Base-by-base conservation (phyloP, 2,888 invertebrate species). In the Gastrophysa polygoni region DNA sequence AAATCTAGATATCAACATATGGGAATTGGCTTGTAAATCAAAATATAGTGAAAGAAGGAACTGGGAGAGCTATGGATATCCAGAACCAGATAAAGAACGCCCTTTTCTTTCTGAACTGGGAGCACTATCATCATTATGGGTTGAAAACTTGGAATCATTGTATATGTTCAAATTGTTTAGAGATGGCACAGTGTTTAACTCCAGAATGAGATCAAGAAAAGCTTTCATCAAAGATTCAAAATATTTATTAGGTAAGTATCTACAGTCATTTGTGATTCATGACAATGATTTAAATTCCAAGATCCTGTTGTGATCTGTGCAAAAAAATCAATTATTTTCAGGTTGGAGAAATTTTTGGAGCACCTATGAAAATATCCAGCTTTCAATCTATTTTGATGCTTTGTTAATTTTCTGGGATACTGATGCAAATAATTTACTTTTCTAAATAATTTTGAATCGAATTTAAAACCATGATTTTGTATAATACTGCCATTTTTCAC, bases 21-120 rank as follows among this genome's bases (percentile, higher is more conserved):
- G 80, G 80, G 79, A 79, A 29, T 28, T 66, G 48, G 59, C 75
- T 17, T 71, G 73, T 1, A 71, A 69, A 59, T 63, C 71, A 24
- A 66, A 70, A 44, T 73, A 70, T 29, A 72, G 68, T 50, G 60
- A 71, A 24, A 70, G 75, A 44, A 74, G 73, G 60, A 80, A 73
- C 24, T 81, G 81, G 81, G 81, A 81, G 68, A 71, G 70, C 44
- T 76, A 73, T 68, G 78, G 79, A n/a, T 72, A 73, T 66, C 63
- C 75, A 10, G 75, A 73, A 57, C 75, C 78, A 3, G 73, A 74
- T 29, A 80, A 77, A 59, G 80, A 81, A 68, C 65, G 64, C n/a
- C 78, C 77, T 16, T 81, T 81, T 72, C 63, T 80, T 14, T 75
- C 77, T 1, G 81, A 81, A 72, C 69, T 79, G 3, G 74, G 77